Evolutionary conservation across 2,888 invertebrate genomes (phyloP), one percentile per base, ranked within the genome.

Genomic region (Kryphioiulus occultus): DNA sequence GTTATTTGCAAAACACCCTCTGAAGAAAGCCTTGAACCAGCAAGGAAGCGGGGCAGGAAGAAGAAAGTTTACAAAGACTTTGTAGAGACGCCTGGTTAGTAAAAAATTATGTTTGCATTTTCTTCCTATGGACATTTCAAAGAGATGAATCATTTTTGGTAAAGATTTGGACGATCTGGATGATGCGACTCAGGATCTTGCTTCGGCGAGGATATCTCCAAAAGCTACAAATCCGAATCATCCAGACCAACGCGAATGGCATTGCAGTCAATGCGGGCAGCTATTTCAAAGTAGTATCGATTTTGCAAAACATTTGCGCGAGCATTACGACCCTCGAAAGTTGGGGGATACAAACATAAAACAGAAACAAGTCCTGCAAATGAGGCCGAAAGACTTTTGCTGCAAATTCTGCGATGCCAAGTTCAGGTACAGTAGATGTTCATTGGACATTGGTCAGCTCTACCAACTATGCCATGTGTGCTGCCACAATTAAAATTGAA

Each of bases 271-370:
- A 35, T 89, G 89, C 53, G 86, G 86, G 35, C 32, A 42, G 59
- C 42, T 78, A 1, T 89, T 82, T 84, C n/a, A 82, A 12, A 82
- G 87, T 35, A 84, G 88, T 68, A n/a, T 78, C 26, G 68, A 83
- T 53, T 89, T 89, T 59, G 89, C 89, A 7, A 47, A 44, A 22
- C 89, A 89, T 83, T 82, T 89, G 59, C 47, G 88, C 26, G 82
- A 89, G 32, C 89, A 89, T 82, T 89, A 88, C 35, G 84, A 86
- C 17, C 86, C 78, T n/a, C 86, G 78, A 22, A 88, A 85, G 19
- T 44, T 30, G 10, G 53, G 26, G 0, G 86, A 44, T 22, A 26
- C 22, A 0, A 9, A 22, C n/a, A 15, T 32, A 47, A 88, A 68
- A 44, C 83, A 85, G 82, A 83, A 86, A 85, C 83, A 78, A n/a